Evolutionary conservation across 1,140 invertebrate species (phyloP), one percentile per base, ranked within the genome.

Genomic region (Trachelipus rathkii): DNA sequence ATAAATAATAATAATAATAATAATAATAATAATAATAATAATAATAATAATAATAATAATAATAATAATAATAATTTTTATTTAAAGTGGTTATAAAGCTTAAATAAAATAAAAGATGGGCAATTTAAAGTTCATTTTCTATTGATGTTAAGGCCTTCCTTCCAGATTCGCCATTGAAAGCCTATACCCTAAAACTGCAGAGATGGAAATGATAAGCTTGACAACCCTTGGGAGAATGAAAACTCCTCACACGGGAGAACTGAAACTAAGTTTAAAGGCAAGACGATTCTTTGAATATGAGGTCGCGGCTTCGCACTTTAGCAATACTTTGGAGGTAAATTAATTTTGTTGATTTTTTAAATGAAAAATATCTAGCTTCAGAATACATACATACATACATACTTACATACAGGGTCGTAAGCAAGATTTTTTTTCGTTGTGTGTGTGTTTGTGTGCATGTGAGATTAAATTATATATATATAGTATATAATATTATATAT

Each of bases 201-300:
- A 60, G 50, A 60, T 15, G 50, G 50, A 60, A 1, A 13, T 60
- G 11, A 60, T 60, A 3, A 60, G 11, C 19, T 13, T 60, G 50
- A 60, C 50, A 13, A 60, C 50, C 8, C 53, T 69, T 3, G 53
- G 60, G 7, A 72, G 71, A 43, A 21, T 50, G 8, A 78, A 69
- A 21, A 70, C 66, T 8, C 77, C 77, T 13, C 13, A 10, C 10
- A 78, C 74, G 0, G 77, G 74, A 19, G 77, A 76, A 68, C 21
- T 75, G 9, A 76, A 78, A 46, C 43, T 78, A 21, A 76, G 50
- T 1, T 60, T 76, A 0, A 70, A 33, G 19, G 24, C 44, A 70
- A 70, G 46, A 73, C 8, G 74, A 76, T 1, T 19, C 3, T 60
- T 15, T 60, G 19, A 15, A 15, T 60, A 15, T 8, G 50, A 60